Evolutionary conservation across 2,888 invertebrate genomes (phyloP), one percentile per base, ranked within the genome.

Genomic region (Agrochola macilenta): DNA sequence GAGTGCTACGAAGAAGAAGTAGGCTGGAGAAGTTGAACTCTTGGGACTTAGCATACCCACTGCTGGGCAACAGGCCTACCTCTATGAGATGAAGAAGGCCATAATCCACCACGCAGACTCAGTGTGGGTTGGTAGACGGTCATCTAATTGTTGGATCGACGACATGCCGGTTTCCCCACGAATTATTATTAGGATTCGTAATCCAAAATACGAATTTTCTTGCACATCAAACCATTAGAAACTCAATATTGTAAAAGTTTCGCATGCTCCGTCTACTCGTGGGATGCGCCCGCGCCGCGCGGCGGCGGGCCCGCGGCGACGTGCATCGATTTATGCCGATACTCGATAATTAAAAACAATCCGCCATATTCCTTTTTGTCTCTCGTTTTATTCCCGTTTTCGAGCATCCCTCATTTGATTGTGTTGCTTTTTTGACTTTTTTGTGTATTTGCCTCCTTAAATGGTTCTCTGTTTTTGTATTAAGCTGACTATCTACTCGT

Each of bases 311-410:
- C 94, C 93, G 93, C 95, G 95, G 96, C 96, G 96, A 96, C 96
- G 94, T 91, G 91, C 94, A 93, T 96, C 96, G 96, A 96, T 96
- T 96, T 96, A 96, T 96, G 96, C 95, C 96, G 96, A 96, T 96
- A 96, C 95, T 96, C 95, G 96, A 96, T 96, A 96, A 96, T 96
- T 96, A 96, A 96, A 96, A 96, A 96, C 96, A 96, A 96, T 96
- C 96, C 96, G 96, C 96, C 96, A 96, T 96, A 93, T 95, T 95
- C 94, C 92, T 96, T 96, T 95, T 95, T 96, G 94, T 95, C 91
- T 91, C 92, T 94, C 91, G 89, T 95, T 95, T 96, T 96, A 94
- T 94, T 92, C 94, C 95, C 93, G 94, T 96, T 96, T 96, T 95
- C 95, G 95, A 95, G 92, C 95, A 94, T 95, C 96, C 93, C 95